phyloP scores from a whole-genome alignment of 2,113 vertebrate genomes.

The Epinephelus lanceolatus region DNA sequence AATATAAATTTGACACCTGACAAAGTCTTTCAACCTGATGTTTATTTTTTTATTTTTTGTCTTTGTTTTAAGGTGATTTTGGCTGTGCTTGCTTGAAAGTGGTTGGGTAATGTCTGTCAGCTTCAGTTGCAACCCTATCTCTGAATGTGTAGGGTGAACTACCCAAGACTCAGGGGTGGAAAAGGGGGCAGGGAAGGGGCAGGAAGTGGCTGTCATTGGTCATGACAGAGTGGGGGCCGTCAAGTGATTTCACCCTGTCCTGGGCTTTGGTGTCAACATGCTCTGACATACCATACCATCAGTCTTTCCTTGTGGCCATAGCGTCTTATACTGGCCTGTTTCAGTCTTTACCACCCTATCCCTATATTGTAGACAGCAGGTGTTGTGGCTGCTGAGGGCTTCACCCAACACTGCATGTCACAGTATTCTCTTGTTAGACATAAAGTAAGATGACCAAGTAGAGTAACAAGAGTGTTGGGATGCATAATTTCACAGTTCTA shows the following conservation, averaged over 20 bases:
- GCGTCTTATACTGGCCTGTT: slow-evolving; percentile 1
- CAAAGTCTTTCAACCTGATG: neutral
- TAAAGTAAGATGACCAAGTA: neutral
- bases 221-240: slow-evolving; percentile 47
- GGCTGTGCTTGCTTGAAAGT: neutral
- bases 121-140: slow-evolving; percentile 16
- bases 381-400: neutral
- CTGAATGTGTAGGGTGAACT: slow-evolving; percentile 41
- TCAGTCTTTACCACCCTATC: neutral
- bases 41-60: neutral
- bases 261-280: slow-evolving; percentile 38
- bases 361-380: neutral
- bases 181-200: slow-evolving; percentile 18
- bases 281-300: slow-evolving; percentile 28
- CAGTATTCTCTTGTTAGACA: neutral
- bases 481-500: neutral
- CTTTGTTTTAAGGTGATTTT: neutral
- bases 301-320: slow-evolving; percentile 20
- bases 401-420: neutral
- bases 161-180: slow-evolving; percentile 11
- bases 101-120: neutral
- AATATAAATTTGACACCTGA: neutral
- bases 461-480: neutral
- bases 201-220: slow-evolving; percentile 65
- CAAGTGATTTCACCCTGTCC: slow-evolving; percentile 47